phyloP scores from a whole-genome alignment of 2,113 vertebrate genomes.

The Calypte anna region DNA sequence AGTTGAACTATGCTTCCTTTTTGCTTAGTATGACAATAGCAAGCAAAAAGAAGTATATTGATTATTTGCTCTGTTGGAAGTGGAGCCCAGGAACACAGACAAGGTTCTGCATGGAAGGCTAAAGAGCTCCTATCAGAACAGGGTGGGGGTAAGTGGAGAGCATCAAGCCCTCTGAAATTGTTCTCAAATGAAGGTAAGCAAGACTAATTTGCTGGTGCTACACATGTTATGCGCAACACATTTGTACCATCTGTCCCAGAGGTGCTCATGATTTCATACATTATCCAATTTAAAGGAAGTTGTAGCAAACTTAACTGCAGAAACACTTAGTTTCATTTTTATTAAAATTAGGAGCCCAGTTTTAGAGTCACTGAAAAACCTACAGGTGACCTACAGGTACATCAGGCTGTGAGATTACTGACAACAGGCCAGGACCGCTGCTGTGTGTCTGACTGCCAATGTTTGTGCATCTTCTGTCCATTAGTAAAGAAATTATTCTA shows the following conservation, averaged over 20 bases:
- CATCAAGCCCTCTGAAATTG: background rate
- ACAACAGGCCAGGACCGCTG: too few species aligned
- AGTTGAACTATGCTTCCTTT: background rate
- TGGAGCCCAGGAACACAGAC: background rate
- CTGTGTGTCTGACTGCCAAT: background rate
- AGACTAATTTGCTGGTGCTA: background rate
- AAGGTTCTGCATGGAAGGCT: background rate
- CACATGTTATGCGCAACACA: too few species aligned
- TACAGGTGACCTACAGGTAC: too few species aligned
- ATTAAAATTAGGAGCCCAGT: background rate
- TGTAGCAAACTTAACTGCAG: background rate
- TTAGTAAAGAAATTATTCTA: background rate
- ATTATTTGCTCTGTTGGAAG: constrained; percentile 22
- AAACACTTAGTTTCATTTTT: background rate
- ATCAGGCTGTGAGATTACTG: background rate
- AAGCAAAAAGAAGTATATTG: background rate
- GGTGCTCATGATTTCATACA: background rate
- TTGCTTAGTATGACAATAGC: background rate
- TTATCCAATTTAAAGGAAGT: background rate
- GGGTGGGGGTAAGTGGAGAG: fast-evolving
- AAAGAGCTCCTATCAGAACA: background rate
- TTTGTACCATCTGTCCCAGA: background rate
- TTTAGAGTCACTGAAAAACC: background rate
- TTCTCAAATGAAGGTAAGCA: background rate
- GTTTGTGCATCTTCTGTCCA: background rate